These are phyloP conservation scores for Pollenia angustigena DNA, from an alignment of 2,888 invertebrate species.

Conservation along the genomic window DNA sequence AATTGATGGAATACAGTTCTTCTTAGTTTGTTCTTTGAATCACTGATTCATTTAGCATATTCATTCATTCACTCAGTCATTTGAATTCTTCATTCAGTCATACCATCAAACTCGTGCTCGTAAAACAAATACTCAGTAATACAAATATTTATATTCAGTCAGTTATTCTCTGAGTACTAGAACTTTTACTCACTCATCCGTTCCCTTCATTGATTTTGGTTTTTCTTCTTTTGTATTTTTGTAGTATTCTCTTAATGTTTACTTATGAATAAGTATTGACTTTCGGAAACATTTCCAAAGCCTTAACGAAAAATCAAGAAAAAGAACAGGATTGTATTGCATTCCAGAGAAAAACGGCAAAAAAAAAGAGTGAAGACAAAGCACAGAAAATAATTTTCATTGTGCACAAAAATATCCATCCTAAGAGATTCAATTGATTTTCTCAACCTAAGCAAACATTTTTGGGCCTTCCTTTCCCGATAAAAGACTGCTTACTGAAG, in stretches of 20 bases:
- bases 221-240: slow-evolving; percentile 13
- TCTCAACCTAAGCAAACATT: slow-evolving; percentile 51
- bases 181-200: slow-evolving; percentile 28
- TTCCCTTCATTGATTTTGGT: slow-evolving; percentile 41
- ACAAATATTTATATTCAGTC: slow-evolving; percentile 41
- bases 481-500: slow-evolving; percentile 57
- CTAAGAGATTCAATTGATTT: slow-evolving; percentile 62
- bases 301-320: slow-evolving; percentile 16
- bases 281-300: slow-evolving; percentile 48
- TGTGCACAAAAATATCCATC: slow-evolving; percentile 11
- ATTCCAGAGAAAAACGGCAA: not conserved
- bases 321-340: not conserved
- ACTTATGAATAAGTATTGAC: slow-evolving; percentile 69
- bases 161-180: slow-evolving; percentile 18
- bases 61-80: slow-evolving; percentile 35
- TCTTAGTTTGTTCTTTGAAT: slow-evolving; percentile 68
- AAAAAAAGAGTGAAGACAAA: slow-evolving; percentile 8
- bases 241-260: slow-evolving; percentile 41
- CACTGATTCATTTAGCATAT: slow-evolving; percentile 69
- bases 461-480: slow-evolving; percentile 57
- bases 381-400: slow-evolving; percentile 18
- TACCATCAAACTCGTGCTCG: slow-evolving; percentile 3
- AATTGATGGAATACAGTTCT: slow-evolving; percentile 53
- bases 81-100: slow-evolving; percentile 26
- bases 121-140: slow-evolving; percentile 37